phyloP scores from a whole-genome alignment of 2,797 vertebrate species.

The Buceros bicornis region DNA sequence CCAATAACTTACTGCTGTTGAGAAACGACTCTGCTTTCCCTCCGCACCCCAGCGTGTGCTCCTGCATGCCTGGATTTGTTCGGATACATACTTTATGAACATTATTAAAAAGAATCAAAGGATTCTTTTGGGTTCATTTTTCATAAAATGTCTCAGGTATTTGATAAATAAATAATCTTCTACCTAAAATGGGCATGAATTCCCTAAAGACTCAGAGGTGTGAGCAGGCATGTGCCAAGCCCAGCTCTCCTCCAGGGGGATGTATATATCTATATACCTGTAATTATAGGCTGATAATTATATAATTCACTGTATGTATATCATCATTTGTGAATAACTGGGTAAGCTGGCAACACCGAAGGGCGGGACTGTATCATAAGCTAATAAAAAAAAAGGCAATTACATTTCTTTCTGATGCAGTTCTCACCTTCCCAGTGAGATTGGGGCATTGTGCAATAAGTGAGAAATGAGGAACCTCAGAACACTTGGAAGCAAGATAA shows the following conservation, averaged over 20 bases:
- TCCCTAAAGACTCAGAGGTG: slow-evolving; percentile 70
- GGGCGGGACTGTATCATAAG: slow-evolving; percentile 80
- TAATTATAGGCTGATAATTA: slow-evolving; percentile 86
- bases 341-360: slow-evolving; percentile 79
- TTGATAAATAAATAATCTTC: slow-evolving; percentile 74
- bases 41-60: slow-evolving; percentile 25
- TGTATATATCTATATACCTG: slow-evolving; percentile 78
- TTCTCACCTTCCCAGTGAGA: slow-evolving; percentile 81
- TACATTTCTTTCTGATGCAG: slow-evolving; percentile 83
- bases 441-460: slow-evolving; percentile 74
- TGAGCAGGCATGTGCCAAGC: slow-evolving; percentile 71
- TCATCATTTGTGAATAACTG: slow-evolving; percentile 82
- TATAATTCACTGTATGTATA: slow-evolving; percentile 82
- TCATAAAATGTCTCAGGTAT: slow-evolving; percentile 67
- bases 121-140: slow-evolving; percentile 71
- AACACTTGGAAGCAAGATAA: slow-evolving; percentile 68
- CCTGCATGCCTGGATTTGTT: slow-evolving; percentile 69
- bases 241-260: slow-evolving; percentile 80
- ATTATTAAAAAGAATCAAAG: slow-evolving; percentile 62
- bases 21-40: slow-evolving; percentile 26
- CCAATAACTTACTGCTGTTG: slow-evolving; percentile 42
- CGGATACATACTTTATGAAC: slow-evolving; percentile 39
- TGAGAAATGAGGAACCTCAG: slow-evolving; percentile 64
- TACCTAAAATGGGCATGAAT: slow-evolving; percentile 54
- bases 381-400: slow-evolving; percentile 84